These are phyloP conservation scores for Tiliqua scincoides DNA, from an alignment of 2,113 vertebrate species.

Conservation along the genomic window DNA sequence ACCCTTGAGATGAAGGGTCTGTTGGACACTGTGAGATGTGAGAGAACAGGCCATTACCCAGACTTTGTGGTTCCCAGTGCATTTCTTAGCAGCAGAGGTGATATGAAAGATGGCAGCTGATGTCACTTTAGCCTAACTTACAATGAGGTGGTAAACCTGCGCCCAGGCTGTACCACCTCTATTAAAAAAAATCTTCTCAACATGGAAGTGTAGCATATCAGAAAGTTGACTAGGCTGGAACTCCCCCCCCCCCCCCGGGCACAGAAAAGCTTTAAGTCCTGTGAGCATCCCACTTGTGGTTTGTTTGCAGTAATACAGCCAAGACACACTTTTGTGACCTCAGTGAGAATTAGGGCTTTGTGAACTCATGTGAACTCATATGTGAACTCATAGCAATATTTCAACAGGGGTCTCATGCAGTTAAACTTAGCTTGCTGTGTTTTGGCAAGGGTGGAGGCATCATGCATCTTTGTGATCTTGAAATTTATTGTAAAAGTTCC, in stretches of 20 bases:
- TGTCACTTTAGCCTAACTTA: not conserved
- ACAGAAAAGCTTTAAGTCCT: too few species aligned
- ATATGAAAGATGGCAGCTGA: not conserved
- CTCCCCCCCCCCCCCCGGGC: too few species aligned
- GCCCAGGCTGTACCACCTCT: not conserved
- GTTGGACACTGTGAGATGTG: not conserved
- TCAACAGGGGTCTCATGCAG: not conserved
- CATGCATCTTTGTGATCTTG: not conserved
- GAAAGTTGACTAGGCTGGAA: not conserved
- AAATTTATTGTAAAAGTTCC: not conserved
- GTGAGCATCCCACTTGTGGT: not conserved
- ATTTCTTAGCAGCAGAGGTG: not conserved
- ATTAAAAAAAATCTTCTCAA: not conserved
- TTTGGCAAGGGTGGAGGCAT: not conserved
- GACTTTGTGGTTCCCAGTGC: not conserved
- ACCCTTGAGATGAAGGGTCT: not conserved
- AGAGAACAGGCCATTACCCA: not conserved
- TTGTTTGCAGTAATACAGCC: not conserved
- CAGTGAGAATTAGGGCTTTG: not conserved
- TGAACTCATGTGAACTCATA: not conserved
- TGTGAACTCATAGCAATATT: not conserved
- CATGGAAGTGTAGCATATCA: not conserved
- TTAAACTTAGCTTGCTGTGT: not conserved
- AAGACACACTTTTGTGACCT: not conserved
- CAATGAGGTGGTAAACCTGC: too few species aligned